Conservation (phyloP, 2,888 invertebrate species). For the Beris morrisii region DNA sequence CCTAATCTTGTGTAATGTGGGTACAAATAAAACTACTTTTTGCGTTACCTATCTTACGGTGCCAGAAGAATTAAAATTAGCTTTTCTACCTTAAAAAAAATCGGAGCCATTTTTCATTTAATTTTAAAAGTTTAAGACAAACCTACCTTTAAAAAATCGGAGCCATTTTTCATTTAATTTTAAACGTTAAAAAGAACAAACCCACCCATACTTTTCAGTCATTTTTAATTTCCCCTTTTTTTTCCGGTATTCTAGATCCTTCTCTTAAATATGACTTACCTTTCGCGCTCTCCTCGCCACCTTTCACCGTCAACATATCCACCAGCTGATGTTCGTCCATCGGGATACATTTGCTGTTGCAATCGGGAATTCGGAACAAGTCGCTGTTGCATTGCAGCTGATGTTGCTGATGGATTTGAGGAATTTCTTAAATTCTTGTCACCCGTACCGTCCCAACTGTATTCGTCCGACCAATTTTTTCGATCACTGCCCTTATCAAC, state of each 20-base stretch:
- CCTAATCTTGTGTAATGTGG: too few species aligned
- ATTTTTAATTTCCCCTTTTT: background rate
- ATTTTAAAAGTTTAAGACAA: background rate
- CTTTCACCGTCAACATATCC: slow-evolving; percentile 47
- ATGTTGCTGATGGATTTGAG: slow-evolving; percentile 54
- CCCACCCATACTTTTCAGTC: background rate
- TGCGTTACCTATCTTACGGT: too few species aligned
- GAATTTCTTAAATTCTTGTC: slow-evolving; percentile 50
- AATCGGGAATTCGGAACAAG: slow-evolving; percentile 43
- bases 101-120: too few species aligned
- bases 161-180: too few species aligned
- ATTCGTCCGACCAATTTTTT: slow-evolving; percentile 49
- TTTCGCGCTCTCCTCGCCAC: slow-evolving; percentile 50
- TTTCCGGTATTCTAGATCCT: too few species aligned
- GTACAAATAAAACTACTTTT: too few species aligned
- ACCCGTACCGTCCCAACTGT: slow-evolving; percentile 43
- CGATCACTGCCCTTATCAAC: slow-evolving; percentile 53
- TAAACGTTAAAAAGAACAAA: slow-evolving; percentile 8
- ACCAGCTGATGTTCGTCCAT: slow-evolving; percentile 51
- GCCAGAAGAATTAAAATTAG: too few species aligned
- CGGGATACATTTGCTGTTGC: slow-evolving; percentile 58
- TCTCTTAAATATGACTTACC: slow-evolving; percentile 43
- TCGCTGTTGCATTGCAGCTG: slow-evolving; percentile 43
- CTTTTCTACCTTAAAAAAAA: too few species aligned
- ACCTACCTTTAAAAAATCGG: background rate